Percentiles rank a stretch among this genome's conserved stretches.
These are phyloP conservation scores for Oryzias dopingdopingensis DNA, from an alignment of 2,797 vertebrate species.

Conservation along the genomic window DNA sequence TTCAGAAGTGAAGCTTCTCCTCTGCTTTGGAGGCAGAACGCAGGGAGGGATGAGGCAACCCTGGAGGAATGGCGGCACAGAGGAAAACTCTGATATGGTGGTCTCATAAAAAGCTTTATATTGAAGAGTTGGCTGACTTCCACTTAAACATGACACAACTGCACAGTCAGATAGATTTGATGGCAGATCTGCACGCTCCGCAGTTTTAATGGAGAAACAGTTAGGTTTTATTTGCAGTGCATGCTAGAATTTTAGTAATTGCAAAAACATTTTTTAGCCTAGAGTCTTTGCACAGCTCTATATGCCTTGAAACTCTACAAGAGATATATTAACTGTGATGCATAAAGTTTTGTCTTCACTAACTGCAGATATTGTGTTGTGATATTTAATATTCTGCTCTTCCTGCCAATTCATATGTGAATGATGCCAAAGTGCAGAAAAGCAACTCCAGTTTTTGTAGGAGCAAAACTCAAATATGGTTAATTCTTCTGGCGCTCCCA, in stretches of 20 bases:
- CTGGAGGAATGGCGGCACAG: constrained; percentile 42
- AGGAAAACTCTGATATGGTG: constrained; percentile 36
- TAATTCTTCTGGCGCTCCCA: too few species aligned
- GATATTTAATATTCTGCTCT: too few species aligned
- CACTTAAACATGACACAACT: constrained; percentile 25
- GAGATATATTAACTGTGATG: too few species aligned
- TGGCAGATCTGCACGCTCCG: background rate
- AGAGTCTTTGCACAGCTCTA: too few species aligned
- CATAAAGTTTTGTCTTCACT: too few species aligned
- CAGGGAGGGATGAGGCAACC: constrained; percentile 48
- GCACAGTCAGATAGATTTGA: constrained; percentile 7
- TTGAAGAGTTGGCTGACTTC: constrained; percentile 35
- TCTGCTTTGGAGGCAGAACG: constrained; percentile 49
- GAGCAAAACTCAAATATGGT: too few species aligned
- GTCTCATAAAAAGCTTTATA: constrained; percentile 56
- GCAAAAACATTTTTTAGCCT: too few species aligned
- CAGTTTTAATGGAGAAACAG: constrained; percentile 7
- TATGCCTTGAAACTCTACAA: too few species aligned
- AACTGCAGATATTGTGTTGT: too few species aligned
- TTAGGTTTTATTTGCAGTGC: background rate
- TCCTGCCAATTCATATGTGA: too few species aligned
- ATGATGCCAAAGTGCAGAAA: too few species aligned
- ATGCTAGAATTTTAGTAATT: background rate
- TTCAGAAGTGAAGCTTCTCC: constrained; percentile 30
- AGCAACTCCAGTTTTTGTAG: too few species aligned